These are phyloP conservation scores for Chiloscyllium plagiosum DNA, from an alignment of 2,113 vertebrate genomes.

Conservation along the genomic window DNA sequence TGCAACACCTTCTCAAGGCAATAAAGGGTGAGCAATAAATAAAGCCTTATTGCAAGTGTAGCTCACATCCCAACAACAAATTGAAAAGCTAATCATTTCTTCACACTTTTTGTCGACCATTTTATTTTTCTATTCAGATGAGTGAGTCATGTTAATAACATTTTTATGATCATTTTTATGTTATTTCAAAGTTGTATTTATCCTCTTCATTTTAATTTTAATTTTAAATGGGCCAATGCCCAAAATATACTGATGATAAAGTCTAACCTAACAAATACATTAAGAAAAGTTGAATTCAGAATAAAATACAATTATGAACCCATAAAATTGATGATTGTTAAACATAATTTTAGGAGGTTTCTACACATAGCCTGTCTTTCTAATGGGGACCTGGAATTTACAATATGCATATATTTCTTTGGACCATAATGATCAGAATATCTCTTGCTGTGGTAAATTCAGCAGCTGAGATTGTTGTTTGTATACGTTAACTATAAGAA, in stretches of 20 bases:
- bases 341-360: neutral
- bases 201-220: neutral
- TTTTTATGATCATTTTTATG: neutral
- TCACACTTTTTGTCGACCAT: neutral
- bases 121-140: neutral
- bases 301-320: neutral
- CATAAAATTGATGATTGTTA: neutral
- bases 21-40: neutral
- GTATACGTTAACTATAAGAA: too few species aligned
- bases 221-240: neutral
- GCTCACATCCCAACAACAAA: neutral
- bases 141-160: neutral
- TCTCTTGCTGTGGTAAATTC: too few species aligned
- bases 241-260: neutral
- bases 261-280: neutral
- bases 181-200: neutral
- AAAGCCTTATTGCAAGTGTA: neutral
- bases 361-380: neutral
- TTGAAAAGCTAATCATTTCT: neutral
- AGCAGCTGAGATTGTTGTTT: too few species aligned
- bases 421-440: too few species aligned
- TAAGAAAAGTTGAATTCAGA: neutral
- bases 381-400: neutral
- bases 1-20: neutral
- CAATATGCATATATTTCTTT: too few species aligned